Evolutionary conservation across 2,113 vertebrate species (phyloP).

Genomic region (Motacilla alba): DNA sequence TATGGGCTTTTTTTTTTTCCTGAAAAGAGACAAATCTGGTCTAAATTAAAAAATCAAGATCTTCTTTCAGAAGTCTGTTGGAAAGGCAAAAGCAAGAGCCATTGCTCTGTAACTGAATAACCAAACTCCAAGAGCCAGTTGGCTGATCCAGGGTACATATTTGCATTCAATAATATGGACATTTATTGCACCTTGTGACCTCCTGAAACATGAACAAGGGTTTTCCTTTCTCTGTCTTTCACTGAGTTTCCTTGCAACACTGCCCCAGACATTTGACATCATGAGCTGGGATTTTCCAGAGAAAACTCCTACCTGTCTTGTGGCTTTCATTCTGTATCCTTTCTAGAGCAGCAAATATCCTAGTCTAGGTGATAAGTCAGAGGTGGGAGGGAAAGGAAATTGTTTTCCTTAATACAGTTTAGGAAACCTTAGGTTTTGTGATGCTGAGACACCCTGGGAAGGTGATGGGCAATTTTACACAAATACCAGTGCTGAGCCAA

Average conservation of each 20-base stretch:
- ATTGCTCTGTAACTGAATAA: not conserved
- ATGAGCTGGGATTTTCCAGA: not conserved
- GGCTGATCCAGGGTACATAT: not conserved
- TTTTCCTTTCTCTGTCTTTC: not conserved
- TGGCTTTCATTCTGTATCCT: not conserved
- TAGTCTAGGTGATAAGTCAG: not conserved
- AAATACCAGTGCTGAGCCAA: not conserved
- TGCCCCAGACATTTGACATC: not conserved
- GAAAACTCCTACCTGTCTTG: not conserved
- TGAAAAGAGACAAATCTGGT: not conserved
- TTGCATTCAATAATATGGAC: conserved; percentile 9
- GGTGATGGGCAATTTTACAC: not conserved
- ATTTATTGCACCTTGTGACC: conserved; percentile 9
- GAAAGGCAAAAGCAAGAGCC: not conserved
- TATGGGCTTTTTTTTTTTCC: not conserved
- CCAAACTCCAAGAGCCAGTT: not conserved
- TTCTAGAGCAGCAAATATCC: not conserved
- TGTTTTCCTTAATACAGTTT: not conserved
- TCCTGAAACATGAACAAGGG: not conserved
- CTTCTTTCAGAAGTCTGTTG: not conserved
- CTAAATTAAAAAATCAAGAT: not conserved
- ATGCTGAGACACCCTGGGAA: not conserved
- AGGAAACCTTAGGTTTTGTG: not conserved
- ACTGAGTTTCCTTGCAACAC: not conserved
- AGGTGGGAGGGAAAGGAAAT: not conserved